These are phyloP conservation scores for Marmota flaviventris DNA, from an alignment of 2,113 vertebrate genomes.

Conservation along the genomic window DNA sequence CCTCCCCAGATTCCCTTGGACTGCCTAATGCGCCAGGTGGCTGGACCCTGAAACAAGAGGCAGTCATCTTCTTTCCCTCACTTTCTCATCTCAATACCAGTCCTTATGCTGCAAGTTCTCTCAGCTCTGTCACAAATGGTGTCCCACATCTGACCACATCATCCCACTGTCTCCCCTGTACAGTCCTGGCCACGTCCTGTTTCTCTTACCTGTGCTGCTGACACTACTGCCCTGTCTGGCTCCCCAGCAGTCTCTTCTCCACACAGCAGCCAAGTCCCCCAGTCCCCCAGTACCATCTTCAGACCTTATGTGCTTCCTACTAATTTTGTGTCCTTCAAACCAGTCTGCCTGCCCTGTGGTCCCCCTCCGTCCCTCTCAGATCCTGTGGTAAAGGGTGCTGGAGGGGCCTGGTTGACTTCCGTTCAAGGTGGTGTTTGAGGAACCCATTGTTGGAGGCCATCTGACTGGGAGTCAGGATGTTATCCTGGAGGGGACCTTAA, in stretches of 20 bases:
- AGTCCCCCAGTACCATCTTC: neutral
- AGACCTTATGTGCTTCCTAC: neutral
- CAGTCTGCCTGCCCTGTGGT: neutral
- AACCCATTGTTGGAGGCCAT: neutral
- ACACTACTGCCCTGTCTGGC: neutral
- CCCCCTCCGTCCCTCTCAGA: neutral
- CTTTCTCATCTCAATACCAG: neutral
- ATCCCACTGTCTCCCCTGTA: neutral
- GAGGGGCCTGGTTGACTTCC: neutral
- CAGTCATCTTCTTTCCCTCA: neutral
- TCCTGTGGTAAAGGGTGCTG: neutral
- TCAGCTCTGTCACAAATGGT: neutral
- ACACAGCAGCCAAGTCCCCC: neutral
- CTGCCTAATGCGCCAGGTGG: neutral
- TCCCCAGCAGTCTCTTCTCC: no score
- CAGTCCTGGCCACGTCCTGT: neutral
- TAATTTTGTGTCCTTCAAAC: neutral
- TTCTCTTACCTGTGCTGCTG: neutral
- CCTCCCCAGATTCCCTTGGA: neutral
- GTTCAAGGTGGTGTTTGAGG: neutral
- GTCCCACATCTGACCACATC: neutral
- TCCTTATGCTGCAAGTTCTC: neutral
- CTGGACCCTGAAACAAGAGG: neutral
- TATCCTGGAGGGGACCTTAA: neutral
- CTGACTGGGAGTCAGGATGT: neutral